A percentile compares a stretch with the other conserved stretches of the same genome.
Conservation (phyloP, 2,797 vertebrate genomes). For the Syngnathus rostellatus region DNA sequence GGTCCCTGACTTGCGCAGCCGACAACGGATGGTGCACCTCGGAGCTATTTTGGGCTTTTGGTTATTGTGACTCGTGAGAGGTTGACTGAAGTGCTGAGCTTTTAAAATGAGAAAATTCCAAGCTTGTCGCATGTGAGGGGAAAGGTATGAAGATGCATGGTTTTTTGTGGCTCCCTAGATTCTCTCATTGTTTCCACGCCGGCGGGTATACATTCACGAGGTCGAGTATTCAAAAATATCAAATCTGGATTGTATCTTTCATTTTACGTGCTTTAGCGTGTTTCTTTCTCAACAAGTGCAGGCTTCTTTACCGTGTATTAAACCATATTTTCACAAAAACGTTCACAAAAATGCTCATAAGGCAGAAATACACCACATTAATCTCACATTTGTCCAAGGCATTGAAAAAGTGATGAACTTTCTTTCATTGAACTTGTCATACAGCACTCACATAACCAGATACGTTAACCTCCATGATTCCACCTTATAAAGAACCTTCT, state of each 20-base stretch:
- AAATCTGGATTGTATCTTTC: background rate
- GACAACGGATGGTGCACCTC: slow-evolving; percentile 41
- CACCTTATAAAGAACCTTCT: background rate
- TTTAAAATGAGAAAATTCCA: background rate
- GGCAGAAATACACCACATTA: too few relatives aligned
- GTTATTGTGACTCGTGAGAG: slow-evolving; percentile 5
- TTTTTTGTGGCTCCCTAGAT: background rate
- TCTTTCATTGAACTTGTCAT: too few relatives aligned
- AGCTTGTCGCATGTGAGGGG: background rate
- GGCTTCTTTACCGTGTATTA: too few relatives aligned
- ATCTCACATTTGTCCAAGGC: too few relatives aligned
- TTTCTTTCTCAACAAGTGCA: too few relatives aligned
- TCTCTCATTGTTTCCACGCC: background rate
- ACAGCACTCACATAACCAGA: too few relatives aligned
- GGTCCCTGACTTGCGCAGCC: slow-evolving; percentile 40
- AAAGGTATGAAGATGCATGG: background rate
- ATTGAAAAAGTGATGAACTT: too few relatives aligned
- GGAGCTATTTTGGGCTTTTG: slow-evolving; percentile 50
- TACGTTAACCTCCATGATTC: background rate
- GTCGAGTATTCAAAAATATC: too few relatives aligned
- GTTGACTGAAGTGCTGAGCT: slow-evolving; percentile 2
- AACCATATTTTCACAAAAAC: too few relatives aligned
- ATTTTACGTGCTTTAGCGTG: too few relatives aligned
- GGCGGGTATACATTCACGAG: too few relatives aligned
- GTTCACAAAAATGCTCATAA: too few relatives aligned